A percentile compares a stretch with the other conserved stretches of the same genome.
These are phyloP conservation scores for Clarias fuscus DNA, from an alignment of 2,797 vertebrate species.

Conservation along the genomic window DNA sequence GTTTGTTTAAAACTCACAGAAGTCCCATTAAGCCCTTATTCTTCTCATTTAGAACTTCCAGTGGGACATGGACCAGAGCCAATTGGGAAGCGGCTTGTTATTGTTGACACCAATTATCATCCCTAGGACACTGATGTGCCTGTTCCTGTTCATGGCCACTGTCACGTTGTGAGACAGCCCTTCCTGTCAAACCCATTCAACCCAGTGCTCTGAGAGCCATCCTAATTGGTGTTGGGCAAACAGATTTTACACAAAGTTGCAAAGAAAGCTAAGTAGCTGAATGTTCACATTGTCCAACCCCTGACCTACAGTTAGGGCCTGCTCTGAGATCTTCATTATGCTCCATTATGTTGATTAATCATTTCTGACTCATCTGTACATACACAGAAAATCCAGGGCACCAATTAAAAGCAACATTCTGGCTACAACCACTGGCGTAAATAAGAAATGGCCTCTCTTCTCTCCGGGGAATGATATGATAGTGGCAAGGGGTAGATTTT, in stretches of 20 bases:
- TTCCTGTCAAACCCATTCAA: constrained; percentile 82
- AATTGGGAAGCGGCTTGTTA: constrained; percentile 82
- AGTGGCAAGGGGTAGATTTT: constrained; percentile 64
- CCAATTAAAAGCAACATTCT: constrained; percentile 82
- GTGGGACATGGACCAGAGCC: constrained; percentile 75
- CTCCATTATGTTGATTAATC: constrained; percentile 82
- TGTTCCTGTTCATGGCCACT: constrained; percentile 81
- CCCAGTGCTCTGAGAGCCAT: constrained; percentile 73
- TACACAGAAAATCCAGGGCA: constrained; percentile 73
- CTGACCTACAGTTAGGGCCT: constrained; percentile 73
- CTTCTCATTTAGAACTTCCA: constrained; percentile 82
- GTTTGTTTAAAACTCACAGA: constrained; percentile 83
- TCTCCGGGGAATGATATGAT: constrained; percentile 79
- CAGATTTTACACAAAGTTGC: constrained; percentile 86
- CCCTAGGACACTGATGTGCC: constrained; percentile 77
- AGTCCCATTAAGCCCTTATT: constrained; percentile 82
- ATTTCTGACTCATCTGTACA: constrained; percentile 74
- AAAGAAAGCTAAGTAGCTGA: constrained; percentile 88
- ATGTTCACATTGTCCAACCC: constrained; percentile 85
- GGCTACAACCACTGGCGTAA: constrained; percentile 73
- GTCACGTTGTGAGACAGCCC: constrained; percentile 79
- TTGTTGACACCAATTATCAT: constrained; percentile 82
- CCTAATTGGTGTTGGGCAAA: constrained; percentile 89
- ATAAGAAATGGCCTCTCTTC: constrained; percentile 77
- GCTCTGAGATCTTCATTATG: constrained; percentile 77